Evolutionary conservation across 2,888 invertebrate species (phyloP), one percentile per base, ranked within the genome.

Genomic region (Notocelia uddmanniana): DNA sequence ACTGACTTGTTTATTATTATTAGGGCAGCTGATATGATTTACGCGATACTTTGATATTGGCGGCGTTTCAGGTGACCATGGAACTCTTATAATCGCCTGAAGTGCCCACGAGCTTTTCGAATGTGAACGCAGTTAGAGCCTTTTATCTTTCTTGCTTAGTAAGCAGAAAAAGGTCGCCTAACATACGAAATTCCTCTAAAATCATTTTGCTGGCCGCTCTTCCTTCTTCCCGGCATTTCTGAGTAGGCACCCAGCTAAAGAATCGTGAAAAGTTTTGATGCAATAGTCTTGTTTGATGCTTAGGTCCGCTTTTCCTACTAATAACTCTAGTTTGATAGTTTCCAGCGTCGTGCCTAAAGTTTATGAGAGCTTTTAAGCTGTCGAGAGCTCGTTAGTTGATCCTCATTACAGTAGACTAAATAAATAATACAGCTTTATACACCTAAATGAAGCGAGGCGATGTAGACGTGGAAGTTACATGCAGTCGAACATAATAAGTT

Each of bases 1-100:
- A 64, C 52, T n/a, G 63, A 54, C 63, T 64, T 54, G 52, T 54
- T 62, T 69, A 62, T 69, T 69, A 26, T 54, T 69, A 69, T 62
- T 69, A 45, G 19, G 31, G 52, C 23, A 48, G 50, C 52, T 50
- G 26, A 37, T 52, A 52, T 68, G 52, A 21, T 52, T 52, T 45
- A 45, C 18, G 62, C 18, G 18, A 62, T 48, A 48, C 13, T 18
- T 8, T 26, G 26, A 26, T 62, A n/a, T n/a, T n/a, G n/a, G n/a
- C n/a, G n/a, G n/a, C n/a, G n/a, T n/a, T n/a, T n/a, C n/a, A n/a
- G n/a, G n/a, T n/a, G n/a, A n/a, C n/a, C n/a, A n/a, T n/a, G n/a
- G n/a, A n/a, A n/a, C n/a, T n/a, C n/a, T n/a, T n/a, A n/a, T n/a
- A n/a, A n/a, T n/a, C n/a, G n/a, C n/a, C n/a, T n/a, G n/a, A n/a